Evolutionary conservation across 2,888 invertebrate genomes (phyloP).

Genomic region (Pristionchus fissidentatus): DNA sequence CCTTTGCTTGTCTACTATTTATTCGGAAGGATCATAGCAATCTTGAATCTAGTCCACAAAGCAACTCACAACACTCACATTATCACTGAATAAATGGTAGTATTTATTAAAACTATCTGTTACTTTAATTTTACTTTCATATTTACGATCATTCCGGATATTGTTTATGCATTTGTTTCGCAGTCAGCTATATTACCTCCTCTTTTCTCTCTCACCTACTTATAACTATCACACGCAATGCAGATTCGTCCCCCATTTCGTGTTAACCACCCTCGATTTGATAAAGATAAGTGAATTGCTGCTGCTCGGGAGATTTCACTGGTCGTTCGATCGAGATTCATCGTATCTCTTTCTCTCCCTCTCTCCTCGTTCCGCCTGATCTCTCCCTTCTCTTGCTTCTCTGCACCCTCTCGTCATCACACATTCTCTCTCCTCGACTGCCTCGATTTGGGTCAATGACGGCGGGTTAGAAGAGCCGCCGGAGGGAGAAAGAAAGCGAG

Average conservation of each 20-base stretch:
- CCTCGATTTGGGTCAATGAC: constrained; percentile 43
- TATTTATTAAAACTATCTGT: no score
- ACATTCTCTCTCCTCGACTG: not conserved
- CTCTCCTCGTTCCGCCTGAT: not conserved
- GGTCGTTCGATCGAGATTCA: not conserved
- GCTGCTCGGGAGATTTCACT: not conserved
- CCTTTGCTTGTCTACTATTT: no score
- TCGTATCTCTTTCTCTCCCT: not conserved
- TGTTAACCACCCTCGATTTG: not conserved
- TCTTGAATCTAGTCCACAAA: constrained; percentile 29
- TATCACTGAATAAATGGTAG: not conserved
- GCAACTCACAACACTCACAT: not conserved
- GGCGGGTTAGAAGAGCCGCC: not conserved
- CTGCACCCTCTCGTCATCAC: not conserved
- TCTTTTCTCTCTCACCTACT: not conserved
- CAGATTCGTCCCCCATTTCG: constrained; percentile 1
- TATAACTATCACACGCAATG: not conserved
- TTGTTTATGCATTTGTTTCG: no score
- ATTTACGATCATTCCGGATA: no score
- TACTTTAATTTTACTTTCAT: no score
- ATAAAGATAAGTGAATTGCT: constrained; percentile 33
- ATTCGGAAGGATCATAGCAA: no score
- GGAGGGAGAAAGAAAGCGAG: constrained; percentile 8
- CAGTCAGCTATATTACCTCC: not conserved
- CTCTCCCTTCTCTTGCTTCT: constrained; percentile 4